These are phyloP conservation scores for Ophioninae sp. DNA, from an alignment of 2,888 invertebrate species.

Conservation along the genomic window DNA sequence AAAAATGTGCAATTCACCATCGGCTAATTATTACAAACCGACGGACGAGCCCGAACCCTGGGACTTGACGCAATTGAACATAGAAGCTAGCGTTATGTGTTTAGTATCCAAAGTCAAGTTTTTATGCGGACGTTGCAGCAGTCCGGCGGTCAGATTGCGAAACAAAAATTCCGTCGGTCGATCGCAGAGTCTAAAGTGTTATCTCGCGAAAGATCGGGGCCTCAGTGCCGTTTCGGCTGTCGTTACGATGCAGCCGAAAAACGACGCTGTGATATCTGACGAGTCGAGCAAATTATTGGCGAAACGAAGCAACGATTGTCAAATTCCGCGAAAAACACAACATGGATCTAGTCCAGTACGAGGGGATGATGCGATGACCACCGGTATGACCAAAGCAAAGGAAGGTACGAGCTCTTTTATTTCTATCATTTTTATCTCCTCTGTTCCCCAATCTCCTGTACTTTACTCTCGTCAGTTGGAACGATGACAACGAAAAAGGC, in stretches of 20 bases:
- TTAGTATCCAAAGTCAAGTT: conserved; percentile 92
- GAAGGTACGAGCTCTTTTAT: conserved; percentile 72
- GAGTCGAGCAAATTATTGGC: conserved; percentile 75
- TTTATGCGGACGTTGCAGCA: conserved; percentile 88
- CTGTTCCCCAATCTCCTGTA: not conserved
- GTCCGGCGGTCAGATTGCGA: conserved; percentile 86
- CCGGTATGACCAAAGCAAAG: conserved; percentile 77
- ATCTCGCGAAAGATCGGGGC: conserved; percentile 37
- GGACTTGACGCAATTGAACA: conserved; percentile 92
- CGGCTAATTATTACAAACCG: conserved; percentile 90
- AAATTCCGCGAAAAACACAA: conserved; percentile 51
- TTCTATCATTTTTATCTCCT: not conserved
- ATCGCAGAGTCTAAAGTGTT: conserved; percentile 73
- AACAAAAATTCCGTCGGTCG: conserved; percentile 79
- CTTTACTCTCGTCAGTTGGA: too few relatives aligned
- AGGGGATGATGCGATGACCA: conserved; percentile 67
- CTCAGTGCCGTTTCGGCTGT: not conserved
- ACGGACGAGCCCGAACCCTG: conserved; percentile 92
- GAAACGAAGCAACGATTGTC: conserved; percentile 69
- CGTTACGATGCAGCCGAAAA: conserved; percentile 78
- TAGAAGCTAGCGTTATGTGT: conserved; percentile 94
- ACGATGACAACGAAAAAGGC: too few relatives aligned
- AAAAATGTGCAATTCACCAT: conserved; percentile 86
- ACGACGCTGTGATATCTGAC: conserved; percentile 71
- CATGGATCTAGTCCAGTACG: conserved; percentile 16